Evolutionary conservation across 2,888 invertebrate species (phyloP), one percentile per base, ranked within the genome.

Genomic region (Zaprionus obscuricornis): DNA sequence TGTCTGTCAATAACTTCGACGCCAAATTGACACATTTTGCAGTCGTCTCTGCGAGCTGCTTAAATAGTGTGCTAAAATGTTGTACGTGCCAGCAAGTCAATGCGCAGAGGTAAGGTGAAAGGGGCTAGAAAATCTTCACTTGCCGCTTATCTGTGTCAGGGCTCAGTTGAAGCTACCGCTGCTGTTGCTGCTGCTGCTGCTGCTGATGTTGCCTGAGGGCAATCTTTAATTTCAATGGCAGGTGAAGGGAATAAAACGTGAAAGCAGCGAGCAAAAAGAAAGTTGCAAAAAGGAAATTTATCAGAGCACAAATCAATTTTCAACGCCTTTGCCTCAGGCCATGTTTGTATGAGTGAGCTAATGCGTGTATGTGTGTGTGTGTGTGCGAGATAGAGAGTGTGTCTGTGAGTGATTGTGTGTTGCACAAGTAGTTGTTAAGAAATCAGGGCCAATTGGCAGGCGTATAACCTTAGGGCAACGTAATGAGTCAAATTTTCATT

Each of bases 61-160:
- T 72, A 79, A 79, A 77, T 76, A 77, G 77, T 77, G 77, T 77
- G 77, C 79, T 77, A 79, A 77, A 77, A 76, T 68, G 76, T 52
- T 24, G 55, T 69, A 77, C 77, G 77, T 77, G 77, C 31, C 8
- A 4, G 6, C 8, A 8, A 27, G 10, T 29, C 5, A 7, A 7
- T 22, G 22, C 22, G 7, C 4, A 7, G 22, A 5, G 22, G 22
- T 5, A 7, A 4, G 22, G 4, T 7, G 22, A 7, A 7, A 4
- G 22, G 22, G 4, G 22, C 4, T 5, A 7, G 22, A 5, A 22
- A 5, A 7, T 4, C 22, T 5, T 4, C 22, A 22, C 4, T 4
- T 22, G 4, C n/a, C 22, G 7, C 40, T 52, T 64, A 66, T 66
- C 63, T 57, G 1, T 18, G 14, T 20, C 24, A 31, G 16, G 51